Percentiles rank a stretch among this genome's conserved stretches.
phyloP scores from a whole-genome alignment of 2,797 vertebrate species.

The Cynodonichthys magdalenae region DNA sequence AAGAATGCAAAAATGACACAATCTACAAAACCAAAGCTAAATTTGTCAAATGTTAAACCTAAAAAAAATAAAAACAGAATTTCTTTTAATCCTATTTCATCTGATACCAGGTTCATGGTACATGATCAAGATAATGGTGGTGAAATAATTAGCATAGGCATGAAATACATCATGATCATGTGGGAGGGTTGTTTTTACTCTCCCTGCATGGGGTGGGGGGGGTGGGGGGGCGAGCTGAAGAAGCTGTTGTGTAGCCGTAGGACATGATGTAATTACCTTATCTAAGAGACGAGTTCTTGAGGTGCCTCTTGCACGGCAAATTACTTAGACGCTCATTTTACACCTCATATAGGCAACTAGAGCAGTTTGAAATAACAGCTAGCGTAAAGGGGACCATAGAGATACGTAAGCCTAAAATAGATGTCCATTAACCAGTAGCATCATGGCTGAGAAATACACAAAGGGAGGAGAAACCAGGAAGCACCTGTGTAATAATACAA shows the following conservation, averaged over 20 bases:
- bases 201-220: conserved; percentile 16
- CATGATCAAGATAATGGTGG: conserved; percentile 37
- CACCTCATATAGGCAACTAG: conserved; percentile 53
- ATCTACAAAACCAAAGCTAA: not conserved
- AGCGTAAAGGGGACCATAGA: conserved; percentile 58
- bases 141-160: conserved; percentile 52
- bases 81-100: conserved; percentile 8
- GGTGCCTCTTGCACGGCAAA: conserved; percentile 55
- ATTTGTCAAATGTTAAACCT: not conserved
- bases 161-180: conserved; percentile 47
- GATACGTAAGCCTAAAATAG: conserved; percentile 59
- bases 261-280: conserved; percentile 74
- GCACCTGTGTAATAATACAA: conserved; percentile 19
- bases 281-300: conserved; percentile 64
- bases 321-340: conserved; percentile 51
- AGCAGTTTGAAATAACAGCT: conserved; percentile 65
- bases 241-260: conserved; percentile 47
- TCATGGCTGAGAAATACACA: conserved; percentile 26
- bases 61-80: not conserved
- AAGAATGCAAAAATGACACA: not conserved
- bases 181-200: conserved; percentile 57
- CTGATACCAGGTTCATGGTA: conserved; percentile 26
- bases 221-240: not conserved
- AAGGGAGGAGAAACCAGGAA: conserved; percentile 10
- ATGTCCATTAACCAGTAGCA: conserved; percentile 49